Base-by-base conservation (phyloP, 2,888 invertebrate genomes). In the Antheraea yamamai region DNA sequence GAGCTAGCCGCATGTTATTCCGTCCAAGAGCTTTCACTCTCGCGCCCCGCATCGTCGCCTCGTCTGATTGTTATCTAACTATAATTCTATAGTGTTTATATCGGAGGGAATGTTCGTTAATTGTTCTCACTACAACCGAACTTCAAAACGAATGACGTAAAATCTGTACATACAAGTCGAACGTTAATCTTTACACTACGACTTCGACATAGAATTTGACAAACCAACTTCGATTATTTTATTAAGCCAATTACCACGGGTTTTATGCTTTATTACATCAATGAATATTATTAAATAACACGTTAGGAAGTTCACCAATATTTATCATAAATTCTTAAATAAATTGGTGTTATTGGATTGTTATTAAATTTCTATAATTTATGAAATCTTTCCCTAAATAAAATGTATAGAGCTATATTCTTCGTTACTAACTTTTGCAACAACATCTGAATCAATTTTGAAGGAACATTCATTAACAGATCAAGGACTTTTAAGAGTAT, bases 11-110 rank as follows among this genome's bases (percentile, higher is more conserved):
- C 89, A 92, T 91, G 92, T 92, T 93, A 92, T 91, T 87, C 85
- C 79, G 84, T 75, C 85, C 88, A 87, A 20, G 89, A 91, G 89
- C 94, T 94, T 94, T 94, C 94, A 93, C 94, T 94, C 91, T 93
- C 91, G 85, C 83, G 81, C 79, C 84, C 79, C 83, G 83, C 12
- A 47, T 47, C 47, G 47, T 47, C 47, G 47, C 47, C 12, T 81
- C 79, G 77, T 82, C 81, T 78, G 88, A 91, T 90, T 88, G 87
- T 93, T 93, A 92, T 92, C 91, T 90, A 91, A 91, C 88, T 84
- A 81, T 82, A 61, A 55, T 55, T 71, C 88, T 84, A 81, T 82
- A 61, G 68, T 55, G 74, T 55, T 75, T 72, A 75, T 58, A 26
- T 51, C 39, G 70, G 70, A 70, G 70, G 70, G 70, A 70, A 70